Percentiles rank a stretch among this genome's conserved stretches.
These are phyloP conservation scores for Xylota segnis DNA, from an alignment of 2,888 invertebrate genomes.

Conservation along the genomic window DNA sequence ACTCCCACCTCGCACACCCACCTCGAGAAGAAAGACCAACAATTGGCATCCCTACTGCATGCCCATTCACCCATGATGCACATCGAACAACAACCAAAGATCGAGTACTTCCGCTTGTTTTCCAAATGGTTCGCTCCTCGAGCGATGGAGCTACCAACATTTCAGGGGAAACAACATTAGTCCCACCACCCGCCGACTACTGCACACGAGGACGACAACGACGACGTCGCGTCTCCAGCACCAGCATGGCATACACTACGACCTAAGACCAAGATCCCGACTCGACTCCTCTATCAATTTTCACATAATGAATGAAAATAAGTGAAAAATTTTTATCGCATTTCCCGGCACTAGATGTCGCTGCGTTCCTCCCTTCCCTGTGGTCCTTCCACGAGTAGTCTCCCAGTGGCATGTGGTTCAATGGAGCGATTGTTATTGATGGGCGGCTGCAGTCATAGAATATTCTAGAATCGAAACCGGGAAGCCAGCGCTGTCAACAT, in stretches of 20 bases:
- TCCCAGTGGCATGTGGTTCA: conserved; percentile 49
- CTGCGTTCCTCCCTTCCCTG: background rate
- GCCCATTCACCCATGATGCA: conserved; percentile 56
- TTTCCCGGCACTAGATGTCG: conserved; percentile 27
- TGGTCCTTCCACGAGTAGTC: conserved; percentile 15
- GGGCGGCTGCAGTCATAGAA: conserved; percentile 27
- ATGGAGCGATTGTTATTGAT: conserved; percentile 56
- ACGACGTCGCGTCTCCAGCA: conserved; percentile 20
- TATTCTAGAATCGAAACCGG: conserved; percentile 58
- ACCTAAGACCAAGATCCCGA: conserved; percentile 35
- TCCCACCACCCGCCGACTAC: background rate
- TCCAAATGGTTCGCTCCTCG: conserved; percentile 53
- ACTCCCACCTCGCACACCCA: background rate
- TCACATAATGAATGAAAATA: conserved; percentile 69
- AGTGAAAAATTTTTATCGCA: conserved; percentile 62
- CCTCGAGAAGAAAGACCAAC: background rate
- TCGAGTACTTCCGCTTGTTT: conserved; percentile 70
- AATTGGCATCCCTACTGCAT: conserved; percentile 21
- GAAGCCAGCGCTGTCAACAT: conserved; percentile 70
- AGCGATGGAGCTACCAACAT: conserved; percentile 47
- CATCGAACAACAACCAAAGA: conserved; percentile 60
- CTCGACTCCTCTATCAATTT: conserved; percentile 59
- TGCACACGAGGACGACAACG: background rate
- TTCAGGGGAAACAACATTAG: conserved; percentile 35
- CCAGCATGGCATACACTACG: conserved; percentile 39